Base-by-base conservation (phyloP, 1,140 invertebrate genomes). In the Psix sp. region DNA sequence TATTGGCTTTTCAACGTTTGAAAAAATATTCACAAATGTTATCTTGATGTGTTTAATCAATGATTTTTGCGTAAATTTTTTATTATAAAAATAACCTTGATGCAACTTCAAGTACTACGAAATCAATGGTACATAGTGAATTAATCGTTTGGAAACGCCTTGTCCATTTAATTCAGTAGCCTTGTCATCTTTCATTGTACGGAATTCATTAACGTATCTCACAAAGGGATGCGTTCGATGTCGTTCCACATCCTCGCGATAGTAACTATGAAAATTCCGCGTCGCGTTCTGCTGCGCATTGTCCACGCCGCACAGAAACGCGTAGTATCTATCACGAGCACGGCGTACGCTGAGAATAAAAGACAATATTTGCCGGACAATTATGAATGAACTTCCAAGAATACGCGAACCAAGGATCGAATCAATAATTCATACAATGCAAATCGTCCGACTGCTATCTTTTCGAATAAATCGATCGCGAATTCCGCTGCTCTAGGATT, bases 311-410 rank as follows among this genome's bases (percentile, higher is more conserved):
- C 24, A 15, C 35, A 26, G 52, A 57, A 57, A 59, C 33, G 18
- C 4, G 46, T 33, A 43, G 40, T 54, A 65, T 46, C 42, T 33
- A 39, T 52, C 40, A 4, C 48, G n/a, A n/a, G n/a, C 21, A 42
- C n/a, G 21, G 24, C 26, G 40, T 46, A 40, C 56, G 48, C 46
- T 24, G 35, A 20, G 56, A 54, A 60, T 56, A 62, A 70, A 62
- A 51, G 42, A 40, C 65, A 52, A 60, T 54, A 60, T 70, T 59
- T 70, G 40, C 40, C 33, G 57, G 49, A 62, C 57, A 51, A 71
- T 71, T 63, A 71, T 71, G 67, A 71, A 71, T 71, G 57, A 71
- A 54, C 57, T 21, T 26, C 29, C 31, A 43, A 42, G 66, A 45
- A 56, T 43, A 45, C 33, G 45, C 17, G 4, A 9, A 40, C 17